Evolutionary conservation across 2,113 vertebrate genomes (phyloP), one percentile per base, ranked within the genome.

Genomic region (Hippocampus comes): DNA sequence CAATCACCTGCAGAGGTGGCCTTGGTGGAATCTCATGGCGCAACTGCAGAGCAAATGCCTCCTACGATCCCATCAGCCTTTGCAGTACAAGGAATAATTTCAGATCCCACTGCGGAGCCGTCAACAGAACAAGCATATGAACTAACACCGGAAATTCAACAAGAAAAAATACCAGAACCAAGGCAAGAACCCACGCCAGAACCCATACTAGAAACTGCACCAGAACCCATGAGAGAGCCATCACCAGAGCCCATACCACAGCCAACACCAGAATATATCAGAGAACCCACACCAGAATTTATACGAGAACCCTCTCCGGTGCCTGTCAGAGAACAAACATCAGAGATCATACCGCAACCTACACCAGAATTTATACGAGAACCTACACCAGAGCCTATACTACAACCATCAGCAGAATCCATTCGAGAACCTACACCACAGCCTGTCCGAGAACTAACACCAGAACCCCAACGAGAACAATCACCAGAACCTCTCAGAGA

Each of bases 21-120:
- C 11, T 21, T 72, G 25, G 68, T 82, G 34, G 63, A 30, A 61
- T 27, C 74, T 30, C 53, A 23, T n/a, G 53, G 15, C 18, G 66
- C 38, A 55, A 43, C 59, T 30, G 23, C 25, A 25, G 71, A 69
- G 25, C 12, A 43, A 17, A 55, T 65, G 3, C n/a, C 68, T 3
- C 18, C 34, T 43, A 73, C 41, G 30, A 23, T 20, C 2, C 48
- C 79, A 68, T 46, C 66, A 12, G n/a, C n/a, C 55, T 9, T 57
- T 12, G 66, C 34, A 30, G 60, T 61, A n/a, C 55, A 43, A 30
- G 81, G 81, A 63, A 71, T 76, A 43, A 23, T 38, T 43, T 23
- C 34, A 23, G 78, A 84, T 20, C 61, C 41, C 1, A 56, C 64
- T 27, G 6, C 17, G 30, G 73, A 72, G 64, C 65, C 51, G 4